Evolutionary conservation across 2,797 vertebrate species (phyloP).

Genomic region (Chelonia mydas): DNA sequence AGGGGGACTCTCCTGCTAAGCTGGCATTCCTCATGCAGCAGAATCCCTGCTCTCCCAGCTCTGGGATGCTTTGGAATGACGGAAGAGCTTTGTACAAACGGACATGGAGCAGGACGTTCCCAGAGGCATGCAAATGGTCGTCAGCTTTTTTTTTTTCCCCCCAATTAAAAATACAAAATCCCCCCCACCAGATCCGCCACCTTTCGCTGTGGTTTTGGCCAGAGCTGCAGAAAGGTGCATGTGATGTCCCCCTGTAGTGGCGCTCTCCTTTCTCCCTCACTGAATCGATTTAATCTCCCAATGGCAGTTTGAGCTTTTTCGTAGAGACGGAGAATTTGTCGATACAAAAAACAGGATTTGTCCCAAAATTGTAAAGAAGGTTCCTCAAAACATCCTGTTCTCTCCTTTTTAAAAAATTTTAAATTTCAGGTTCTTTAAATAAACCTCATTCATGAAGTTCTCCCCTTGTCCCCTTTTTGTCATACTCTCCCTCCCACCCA

Average conservation of each 20-base stretch:
- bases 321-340: constrained; percentile 16
- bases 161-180: constrained; percentile 76
- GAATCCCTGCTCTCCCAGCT: constrained; percentile 48
- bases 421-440: not conserved
- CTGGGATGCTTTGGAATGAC: constrained; percentile 38
- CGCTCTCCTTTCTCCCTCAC: not conserved
- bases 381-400: constrained; percentile 3
- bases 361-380: constrained; percentile 28
- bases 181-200: constrained; percentile 28
- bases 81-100: constrained; percentile 47
- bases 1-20: not conserved
- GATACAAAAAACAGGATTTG: constrained; percentile 61
- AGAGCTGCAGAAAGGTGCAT: not conserved
- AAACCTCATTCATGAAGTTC: not conserved
- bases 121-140: constrained; percentile 73
- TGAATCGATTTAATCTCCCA: constrained; percentile 46
- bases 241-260: not conserved
- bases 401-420: not conserved
- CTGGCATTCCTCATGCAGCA: constrained; percentile 55
- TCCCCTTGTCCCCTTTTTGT: constrained; percentile 20
- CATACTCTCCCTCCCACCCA: constrained; percentile 27
- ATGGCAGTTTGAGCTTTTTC: constrained; percentile 65
- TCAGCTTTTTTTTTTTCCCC: constrained; percentile 5
- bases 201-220: not conserved
- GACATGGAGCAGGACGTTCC: constrained; percentile 57